phyloP scores from a whole-genome alignment of 2,113 vertebrate species.

The Alectura lathami region DNA sequence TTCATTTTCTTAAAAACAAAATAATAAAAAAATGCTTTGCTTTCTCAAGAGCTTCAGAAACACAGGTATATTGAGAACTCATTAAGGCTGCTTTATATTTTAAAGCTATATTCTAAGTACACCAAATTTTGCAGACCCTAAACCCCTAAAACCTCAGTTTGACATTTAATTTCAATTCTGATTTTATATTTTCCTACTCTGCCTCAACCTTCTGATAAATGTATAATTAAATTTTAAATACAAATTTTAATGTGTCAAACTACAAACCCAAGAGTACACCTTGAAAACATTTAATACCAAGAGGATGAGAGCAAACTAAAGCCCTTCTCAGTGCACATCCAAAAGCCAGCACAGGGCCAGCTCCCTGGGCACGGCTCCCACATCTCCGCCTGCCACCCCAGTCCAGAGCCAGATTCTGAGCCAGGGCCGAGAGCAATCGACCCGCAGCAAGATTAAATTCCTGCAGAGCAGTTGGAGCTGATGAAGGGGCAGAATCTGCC shows the following conservation, averaged over 20 bases:
- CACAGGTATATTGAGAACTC: slow-evolving; percentile 26
- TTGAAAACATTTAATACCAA: neutral
- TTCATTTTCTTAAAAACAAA: slow-evolving; percentile 46
- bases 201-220: neutral
- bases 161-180: slow-evolving; percentile 12
- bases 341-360: neutral
- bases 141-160: neutral
- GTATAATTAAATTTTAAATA: slow-evolving; percentile 11
- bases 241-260: neutral
- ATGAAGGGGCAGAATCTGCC: neutral
- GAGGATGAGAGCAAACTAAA: neutral
- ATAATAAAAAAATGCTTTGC: slow-evolving; percentile 25
- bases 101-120: neutral
- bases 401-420: neutral
- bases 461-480: neutral
- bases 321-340: fast-evolving
- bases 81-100: slow-evolving; percentile 21
- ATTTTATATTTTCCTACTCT: neutral
- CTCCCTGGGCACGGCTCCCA: neutral
- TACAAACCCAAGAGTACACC: neutral
- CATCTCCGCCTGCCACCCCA: neutral
- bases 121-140: slow-evolving; percentile 3
- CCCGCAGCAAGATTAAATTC: neutral
- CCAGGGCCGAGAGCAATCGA: neutral
- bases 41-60: slow-evolving; percentile 34